Evolutionary conservation across 2,888 invertebrate genomes (phyloP), one percentile per base, ranked within the genome.

Genomic region (Petrolisthes cinctipes): DNA sequence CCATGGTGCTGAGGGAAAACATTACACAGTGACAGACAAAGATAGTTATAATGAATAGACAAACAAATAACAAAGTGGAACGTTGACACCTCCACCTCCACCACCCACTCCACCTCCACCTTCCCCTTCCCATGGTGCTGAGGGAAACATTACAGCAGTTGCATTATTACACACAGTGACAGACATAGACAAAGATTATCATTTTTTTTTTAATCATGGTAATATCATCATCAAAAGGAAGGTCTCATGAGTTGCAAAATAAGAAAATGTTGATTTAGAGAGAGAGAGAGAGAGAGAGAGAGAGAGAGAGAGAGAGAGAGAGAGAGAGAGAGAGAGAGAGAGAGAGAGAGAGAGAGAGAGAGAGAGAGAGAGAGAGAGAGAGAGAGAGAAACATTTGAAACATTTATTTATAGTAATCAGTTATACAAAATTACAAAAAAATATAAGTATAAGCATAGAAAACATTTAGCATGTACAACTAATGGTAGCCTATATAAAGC

Each of bases 1-100:
- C 71, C 71, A 68, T 53, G 66, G 53, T 54, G 57, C 71, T 83
- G 79, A 61, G 9, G 61, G 61, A 20, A n/a, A 37, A 53, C 23
- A 20, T 17, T 17, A 37, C 11, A 68, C 53, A 37, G 37, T 37
- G 37, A 37, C 37, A 37, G 37, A 37, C 37, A 37, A 37, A 37
- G 37, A n/a, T n/a, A n/a, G n/a, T n/a, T n/a, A n/a, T n/a, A n/a
- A n/a, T n/a, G n/a, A n/a, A n/a, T n/a, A n/a, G n/a, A n/a, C n/a
- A n/a, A n/a, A n/a, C n/a, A n/a, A n/a, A n/a, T n/a, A 85, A 73
- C 88, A 88, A 20, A 17, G 61, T 0, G 81, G 85, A 9, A 17
- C n/a, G n/a, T 57, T 75, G 7, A 9, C 20, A 7, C 54, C 20
- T 56, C 84, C 23, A 37, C 37, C 37, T 37, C 37, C 37, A 37